These are phyloP conservation scores for Rhodinocichla rosea DNA, from an alignment of 2,113 vertebrate species.

Conservation along the genomic window DNA sequence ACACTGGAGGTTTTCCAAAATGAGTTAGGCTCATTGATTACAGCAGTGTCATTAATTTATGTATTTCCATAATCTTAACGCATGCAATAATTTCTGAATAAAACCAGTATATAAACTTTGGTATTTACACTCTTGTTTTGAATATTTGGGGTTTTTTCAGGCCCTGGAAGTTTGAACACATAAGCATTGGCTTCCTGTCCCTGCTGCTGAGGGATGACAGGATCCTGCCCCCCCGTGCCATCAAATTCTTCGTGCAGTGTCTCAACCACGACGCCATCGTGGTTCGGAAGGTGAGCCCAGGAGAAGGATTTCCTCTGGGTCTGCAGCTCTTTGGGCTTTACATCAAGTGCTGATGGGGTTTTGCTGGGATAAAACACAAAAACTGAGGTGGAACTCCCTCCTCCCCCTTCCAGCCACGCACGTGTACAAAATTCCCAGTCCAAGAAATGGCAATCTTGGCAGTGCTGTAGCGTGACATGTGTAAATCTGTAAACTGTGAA, in stretches of 20 bases:
- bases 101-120: not conserved
- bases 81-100: not conserved
- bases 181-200: constrained; percentile 91
- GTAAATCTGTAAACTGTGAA: not conserved
- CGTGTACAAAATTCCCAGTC: not conserved
- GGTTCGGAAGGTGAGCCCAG: constrained; percentile 86
- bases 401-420: not conserved
- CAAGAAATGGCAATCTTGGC: not conserved
- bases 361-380: not conserved
- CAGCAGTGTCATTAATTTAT: not conserved
- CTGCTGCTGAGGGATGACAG: constrained; percentile 91
- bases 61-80: not conserved
- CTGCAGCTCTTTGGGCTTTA: not conserved
- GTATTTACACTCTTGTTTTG: not conserved
- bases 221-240: constrained; percentile 81
- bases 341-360: not conserved
- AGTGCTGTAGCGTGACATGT: not conserved
- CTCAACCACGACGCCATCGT: constrained; percentile 96
- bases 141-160: constrained; percentile 53
- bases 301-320: not conserved
- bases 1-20: not conserved
- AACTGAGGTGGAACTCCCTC: not conserved
- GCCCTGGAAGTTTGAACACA: constrained; percentile 98
- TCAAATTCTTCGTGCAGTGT: constrained; percentile 90
- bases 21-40: not conserved